Base-by-base conservation (phyloP, 2,113 vertebrate genomes). In the Corydoras sp. region DNA sequence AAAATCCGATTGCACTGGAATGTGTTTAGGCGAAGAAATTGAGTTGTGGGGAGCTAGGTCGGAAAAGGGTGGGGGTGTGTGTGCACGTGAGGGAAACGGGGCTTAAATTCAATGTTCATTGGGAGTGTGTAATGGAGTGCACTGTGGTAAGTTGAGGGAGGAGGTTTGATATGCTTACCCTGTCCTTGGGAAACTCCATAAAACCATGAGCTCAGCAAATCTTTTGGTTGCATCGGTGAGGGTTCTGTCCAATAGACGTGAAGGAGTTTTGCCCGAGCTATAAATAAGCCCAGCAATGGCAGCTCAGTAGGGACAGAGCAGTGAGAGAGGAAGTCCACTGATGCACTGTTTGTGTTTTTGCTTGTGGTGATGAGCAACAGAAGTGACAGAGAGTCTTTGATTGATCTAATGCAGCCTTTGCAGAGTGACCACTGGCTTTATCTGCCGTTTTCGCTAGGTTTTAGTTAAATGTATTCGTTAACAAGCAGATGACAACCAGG, bases 281-380 rank as follows among this genome's bases (percentile, higher is more conserved):
- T 77, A 84, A 83, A 82, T 80, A 86, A 72, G 62, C 13, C n/a
- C 66, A 59, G 71, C 61, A 53, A n/a, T 64, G 53, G 50, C 10
- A 14, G 69, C 55, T 74, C 60, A 70, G 60, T 67, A 69, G 30
- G 62, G 74, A 73, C 59, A 65, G 35, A 65, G 64, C 32, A 63
- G 32, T 54, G 58, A 43, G 9, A 24, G 18, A 18, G 64, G 67
- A 43, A 43, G 49, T 29, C 55, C 53, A 60, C 35, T 43, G 35
- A 43, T 43, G 35, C 35, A 5, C 35, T 8, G 35, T 43, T 43
- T 43, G 35, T 43, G 35, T 43, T 43, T 43, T 43, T 43, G 4
- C 35, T 5, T 43, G 35, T 43, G 35, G 35, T 43, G 35, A 43
- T 43, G 35, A 43, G 35, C 35, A 43, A 43, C 35, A 43, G 35